A percentile compares a stretch with the other conserved stretches of the same genome.
These are phyloP conservation scores for Abscondita cerata DNA, from an alignment of 2,888 invertebrate species.

Conservation along the genomic window DNA sequence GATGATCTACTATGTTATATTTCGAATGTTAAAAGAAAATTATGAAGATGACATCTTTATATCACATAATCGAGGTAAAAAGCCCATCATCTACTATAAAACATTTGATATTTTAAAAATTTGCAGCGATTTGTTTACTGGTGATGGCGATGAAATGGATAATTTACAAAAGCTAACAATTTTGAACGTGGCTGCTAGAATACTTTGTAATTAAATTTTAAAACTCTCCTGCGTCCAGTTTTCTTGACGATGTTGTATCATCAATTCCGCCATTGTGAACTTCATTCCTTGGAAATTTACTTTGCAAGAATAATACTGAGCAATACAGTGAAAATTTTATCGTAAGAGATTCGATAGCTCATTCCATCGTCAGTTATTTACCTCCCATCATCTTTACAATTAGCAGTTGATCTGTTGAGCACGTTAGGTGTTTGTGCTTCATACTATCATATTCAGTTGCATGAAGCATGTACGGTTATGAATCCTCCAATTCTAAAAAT, in stretches of 20 bases:
- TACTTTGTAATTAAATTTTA: not conserved
- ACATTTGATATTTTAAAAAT: not conserved
- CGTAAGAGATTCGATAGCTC: not conserved
- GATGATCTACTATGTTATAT: not conserved
- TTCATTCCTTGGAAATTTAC: not conserved
- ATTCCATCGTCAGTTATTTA: not conserved
- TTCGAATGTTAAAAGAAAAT: not conserved
- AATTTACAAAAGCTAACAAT: not conserved
- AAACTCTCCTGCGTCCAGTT: not conserved
- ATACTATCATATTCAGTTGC: constrained; percentile 1
- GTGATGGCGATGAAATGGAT: not conserved
- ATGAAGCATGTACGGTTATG: constrained; percentile 1
- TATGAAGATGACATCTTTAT: not conserved
- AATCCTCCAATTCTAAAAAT: not conserved
- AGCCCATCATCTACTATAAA: not conserved
- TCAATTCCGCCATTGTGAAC: not conserved
- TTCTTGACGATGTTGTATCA: not conserved
- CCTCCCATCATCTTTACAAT: constrained; percentile 1
- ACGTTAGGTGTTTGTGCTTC: not conserved
- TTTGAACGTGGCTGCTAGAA: not conserved
- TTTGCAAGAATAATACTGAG: not conserved
- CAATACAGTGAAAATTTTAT: not conserved
- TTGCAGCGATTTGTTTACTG: not conserved
- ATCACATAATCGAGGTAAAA: not conserved
- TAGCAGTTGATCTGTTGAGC: not conserved